Conservation (phyloP, 92 coral and sea anemone genomes). For the Bergia puertoricense region DNA sequence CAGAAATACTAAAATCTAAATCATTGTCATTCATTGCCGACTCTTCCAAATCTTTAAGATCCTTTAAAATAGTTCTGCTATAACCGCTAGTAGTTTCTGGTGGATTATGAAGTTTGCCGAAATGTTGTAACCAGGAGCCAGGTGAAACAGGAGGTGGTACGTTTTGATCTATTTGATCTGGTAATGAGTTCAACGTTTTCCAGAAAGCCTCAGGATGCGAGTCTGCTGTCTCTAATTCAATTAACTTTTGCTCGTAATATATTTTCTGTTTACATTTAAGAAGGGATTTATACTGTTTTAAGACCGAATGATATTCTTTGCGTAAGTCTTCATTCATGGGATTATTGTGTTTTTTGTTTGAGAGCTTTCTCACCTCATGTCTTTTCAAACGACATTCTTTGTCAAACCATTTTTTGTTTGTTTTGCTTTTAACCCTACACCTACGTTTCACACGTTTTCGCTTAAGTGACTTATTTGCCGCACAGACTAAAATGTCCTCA, state of each 20-base stretch:
- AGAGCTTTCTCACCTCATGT: background rate
- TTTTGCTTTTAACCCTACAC: no score
- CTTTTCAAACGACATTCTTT: no score
- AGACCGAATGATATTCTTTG: background rate
- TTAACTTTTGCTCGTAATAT: background rate
- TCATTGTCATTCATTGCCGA: background rate
- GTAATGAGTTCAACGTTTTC: background rate
- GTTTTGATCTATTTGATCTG: background rate
- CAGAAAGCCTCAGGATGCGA: background rate
- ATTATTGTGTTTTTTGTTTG: background rate
- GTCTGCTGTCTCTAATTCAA: background rate
- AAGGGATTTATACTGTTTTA: background rate
- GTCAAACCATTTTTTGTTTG: background rate
- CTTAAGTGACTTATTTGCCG: no score
- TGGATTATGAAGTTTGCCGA: background rate
- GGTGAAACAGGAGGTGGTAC: background rate
- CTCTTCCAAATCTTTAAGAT: background rate
- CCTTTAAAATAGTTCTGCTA: background rate
- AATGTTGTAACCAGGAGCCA: background rate
- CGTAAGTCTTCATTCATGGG: background rate
- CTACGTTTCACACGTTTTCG: no score
- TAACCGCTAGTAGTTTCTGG: background rate
- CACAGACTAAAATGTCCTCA: no score
- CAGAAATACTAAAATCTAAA: conserved; percentile 1
- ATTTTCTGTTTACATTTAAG: background rate